Percentiles rank a stretch among this genome's conserved stretches.
Evolutionary conservation across 2,797 vertebrate species (phyloP).

Genomic region (Spea hammondii): DNA sequence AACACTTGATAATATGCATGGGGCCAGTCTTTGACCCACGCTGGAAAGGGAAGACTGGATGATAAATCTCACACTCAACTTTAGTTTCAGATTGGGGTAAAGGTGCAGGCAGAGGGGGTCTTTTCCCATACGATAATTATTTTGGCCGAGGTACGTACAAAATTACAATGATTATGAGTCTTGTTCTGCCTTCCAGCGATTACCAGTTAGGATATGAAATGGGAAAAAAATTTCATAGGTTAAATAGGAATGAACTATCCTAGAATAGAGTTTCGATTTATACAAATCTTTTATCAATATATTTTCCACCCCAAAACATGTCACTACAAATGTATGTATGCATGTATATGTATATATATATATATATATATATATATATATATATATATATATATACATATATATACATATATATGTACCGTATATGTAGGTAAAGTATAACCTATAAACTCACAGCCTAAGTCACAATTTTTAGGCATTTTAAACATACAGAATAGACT

Average conservation of each 20-base stretch:
- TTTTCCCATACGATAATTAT: constrained; percentile 14
- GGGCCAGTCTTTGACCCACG: constrained; percentile 33
- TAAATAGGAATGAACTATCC: constrained; percentile 17
- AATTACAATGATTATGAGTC: constrained; percentile 23
- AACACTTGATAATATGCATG: constrained; percentile 32
- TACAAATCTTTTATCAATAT: too few species aligned
- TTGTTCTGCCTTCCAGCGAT: constrained; percentile 21
- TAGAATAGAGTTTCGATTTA: constrained; percentile 4
- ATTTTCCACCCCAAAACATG: too few species aligned
- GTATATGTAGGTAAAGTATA: too few species aligned
- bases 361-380: too few species aligned
- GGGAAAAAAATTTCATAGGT: background rate
- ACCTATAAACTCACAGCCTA: too few species aligned
- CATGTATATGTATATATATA: too few species aligned
- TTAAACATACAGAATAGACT: too few species aligned
- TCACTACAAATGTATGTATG: too few species aligned
- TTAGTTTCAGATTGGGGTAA: constrained; percentile 21
- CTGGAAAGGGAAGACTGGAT: constrained; percentile 19
- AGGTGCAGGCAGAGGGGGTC: constrained; percentile 26
- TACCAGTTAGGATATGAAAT: constrained; percentile 37
- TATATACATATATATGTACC: too few species aligned
- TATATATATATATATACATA: too few species aligned
- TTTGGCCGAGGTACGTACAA: constrained; percentile 6
- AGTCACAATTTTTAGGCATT: too few species aligned
- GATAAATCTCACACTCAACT: constrained; percentile 33